These are phyloP conservation scores for Tenebrosternarchus preto DNA, from an alignment of 2,113 vertebrate species.

Conservation along the genomic window DNA sequence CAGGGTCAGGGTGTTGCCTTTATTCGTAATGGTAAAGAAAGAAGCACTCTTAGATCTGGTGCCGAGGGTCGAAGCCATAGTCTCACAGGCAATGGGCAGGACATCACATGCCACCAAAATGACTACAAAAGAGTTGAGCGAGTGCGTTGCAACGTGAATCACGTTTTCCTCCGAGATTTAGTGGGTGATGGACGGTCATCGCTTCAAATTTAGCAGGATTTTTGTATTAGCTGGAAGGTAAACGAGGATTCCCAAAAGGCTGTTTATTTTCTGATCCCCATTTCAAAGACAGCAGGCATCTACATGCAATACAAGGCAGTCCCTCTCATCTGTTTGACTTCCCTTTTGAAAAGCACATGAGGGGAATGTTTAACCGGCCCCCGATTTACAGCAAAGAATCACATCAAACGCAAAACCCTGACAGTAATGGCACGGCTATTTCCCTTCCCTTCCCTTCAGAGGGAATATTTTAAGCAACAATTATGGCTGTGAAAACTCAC, in stretches of 20 bases:
- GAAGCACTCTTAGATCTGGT: not conserved
- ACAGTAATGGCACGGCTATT: constrained; percentile 74
- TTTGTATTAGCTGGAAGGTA: constrained; percentile 16
- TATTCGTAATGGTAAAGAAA: not conserved
- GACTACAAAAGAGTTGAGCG: not conserved
- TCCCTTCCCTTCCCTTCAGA: constrained; percentile 64
- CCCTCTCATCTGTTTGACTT: constrained; percentile 40
- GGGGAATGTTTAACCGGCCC: constrained; percentile 45
- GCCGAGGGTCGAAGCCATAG: no score
- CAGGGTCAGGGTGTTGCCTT: not conserved
- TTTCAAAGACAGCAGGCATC: not conserved
- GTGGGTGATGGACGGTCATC: not conserved
- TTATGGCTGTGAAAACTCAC: constrained; percentile 76
- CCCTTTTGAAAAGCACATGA: constrained; percentile 47
- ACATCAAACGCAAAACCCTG: constrained; percentile 69
- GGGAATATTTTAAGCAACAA: constrained; percentile 76
- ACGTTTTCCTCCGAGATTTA: not conserved
- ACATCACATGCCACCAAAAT: not conserved
- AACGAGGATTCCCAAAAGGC: constrained; percentile 8
- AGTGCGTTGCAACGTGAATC: not conserved
- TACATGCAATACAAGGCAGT: constrained; percentile 9
- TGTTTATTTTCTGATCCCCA: not conserved
- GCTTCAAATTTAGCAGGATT: not conserved
- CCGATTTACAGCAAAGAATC: constrained; percentile 57
- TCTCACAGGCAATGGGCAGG: not conserved